Conservation (phyloP, 2,113 vertebrate species). For the Sceloporus tristichus region DNA sequence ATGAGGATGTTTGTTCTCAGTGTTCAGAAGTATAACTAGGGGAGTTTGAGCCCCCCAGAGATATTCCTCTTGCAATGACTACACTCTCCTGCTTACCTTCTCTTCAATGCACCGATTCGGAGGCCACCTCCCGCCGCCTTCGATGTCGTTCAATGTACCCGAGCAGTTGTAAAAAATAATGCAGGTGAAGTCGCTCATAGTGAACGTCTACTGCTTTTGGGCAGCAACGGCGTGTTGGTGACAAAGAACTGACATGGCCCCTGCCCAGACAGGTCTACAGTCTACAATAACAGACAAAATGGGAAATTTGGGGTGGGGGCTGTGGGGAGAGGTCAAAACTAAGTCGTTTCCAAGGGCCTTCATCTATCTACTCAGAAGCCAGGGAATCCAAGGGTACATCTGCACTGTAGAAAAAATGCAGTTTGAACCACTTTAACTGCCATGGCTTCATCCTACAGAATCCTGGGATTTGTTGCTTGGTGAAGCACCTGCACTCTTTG, state of each 20-base stretch:
- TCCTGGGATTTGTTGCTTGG: no score
- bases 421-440: no score
- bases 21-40: not conserved
- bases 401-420: no score
- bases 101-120: not conserved
- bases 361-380: not conserved
- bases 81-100: not conserved
- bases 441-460: no score
- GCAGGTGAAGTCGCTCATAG: constrained; percentile 27
- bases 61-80: not conserved
- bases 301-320: not conserved
- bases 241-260: constrained; percentile 28
- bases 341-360: not conserved
- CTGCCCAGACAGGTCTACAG: constrained; percentile 38
- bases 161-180: not conserved
- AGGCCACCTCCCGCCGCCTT: not conserved
- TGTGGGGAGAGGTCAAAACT: constrained; percentile 4
- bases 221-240: not conserved
- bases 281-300: constrained; percentile 41
- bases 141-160: not conserved
- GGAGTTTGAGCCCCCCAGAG: no score
- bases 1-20: not conserved
- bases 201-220: constrained; percentile 6
- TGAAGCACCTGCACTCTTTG: no score
- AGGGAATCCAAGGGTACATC: no score